Evolutionary conservation across 2,113 vertebrate species (phyloP).

Genomic region (Callocephalon fimbriatum): DNA sequence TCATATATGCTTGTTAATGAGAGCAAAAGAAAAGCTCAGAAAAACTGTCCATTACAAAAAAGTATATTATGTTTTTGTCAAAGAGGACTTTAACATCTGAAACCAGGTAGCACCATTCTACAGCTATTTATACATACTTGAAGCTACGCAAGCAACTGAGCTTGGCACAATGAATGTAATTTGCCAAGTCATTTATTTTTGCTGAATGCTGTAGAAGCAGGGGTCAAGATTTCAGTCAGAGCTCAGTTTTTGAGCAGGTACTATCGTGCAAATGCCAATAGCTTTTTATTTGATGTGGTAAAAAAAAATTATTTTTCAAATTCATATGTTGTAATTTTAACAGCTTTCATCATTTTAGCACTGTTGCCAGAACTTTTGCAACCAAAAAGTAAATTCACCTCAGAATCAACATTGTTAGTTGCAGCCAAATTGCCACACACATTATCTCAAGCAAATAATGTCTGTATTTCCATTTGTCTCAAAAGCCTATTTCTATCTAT

Average conservation of each 20-base stretch:
- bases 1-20: background rate
- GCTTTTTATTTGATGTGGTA: constrained; percentile 45
- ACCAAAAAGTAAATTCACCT: constrained; percentile 29
- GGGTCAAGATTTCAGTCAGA: constrained; percentile 38
- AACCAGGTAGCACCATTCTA: background rate
- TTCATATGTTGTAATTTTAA: background rate
- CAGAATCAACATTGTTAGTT: background rate
- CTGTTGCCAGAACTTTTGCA: constrained; percentile 18
- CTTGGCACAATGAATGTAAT: constrained; percentile 26
- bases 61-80: background rate
- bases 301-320: constrained; percentile 31
- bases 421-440: background rate
- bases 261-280: constrained; percentile 33
- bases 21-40: background rate
- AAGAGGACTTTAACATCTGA: background rate
- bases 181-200: constrained; percentile 30
- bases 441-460: background rate
- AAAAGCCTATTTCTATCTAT: background rate
- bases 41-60: background rate
- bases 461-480: background rate
- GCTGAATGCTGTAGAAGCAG: constrained; percentile 9
- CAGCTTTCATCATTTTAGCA: constrained; percentile 24
- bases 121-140: background rate
- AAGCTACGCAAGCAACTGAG: background rate
- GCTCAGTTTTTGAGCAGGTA: constrained; percentile 24